Base-by-base conservation (phyloP, 2,797 vertebrate genomes). In the Decapterus maruadsi region DNA sequence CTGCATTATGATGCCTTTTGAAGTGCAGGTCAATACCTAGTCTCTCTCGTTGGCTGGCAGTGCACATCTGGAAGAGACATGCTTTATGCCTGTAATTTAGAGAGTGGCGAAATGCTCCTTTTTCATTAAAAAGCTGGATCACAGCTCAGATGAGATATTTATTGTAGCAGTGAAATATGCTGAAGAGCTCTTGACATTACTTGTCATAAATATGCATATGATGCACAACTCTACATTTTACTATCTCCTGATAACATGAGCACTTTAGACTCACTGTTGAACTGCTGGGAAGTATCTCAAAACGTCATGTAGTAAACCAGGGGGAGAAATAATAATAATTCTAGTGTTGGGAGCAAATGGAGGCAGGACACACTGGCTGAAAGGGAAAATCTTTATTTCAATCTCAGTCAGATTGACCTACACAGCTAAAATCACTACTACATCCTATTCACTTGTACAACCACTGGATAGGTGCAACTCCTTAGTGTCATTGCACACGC, bases 1-100 rank as follows among this genome's bases (percentile, higher is more conserved):
- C 72, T 75, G 50, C 83, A 57, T 78, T 87, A 75, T 81, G 70
- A 86, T 85, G 79, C 51, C 69, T 76, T 89, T 87, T 89, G 77
- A 89, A 90, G 87, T 84, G 40, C 46, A 51, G 67, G 78, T 88
- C 83, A 88, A 77, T 90, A 76, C 87, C 85, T 75, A 57, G 53
- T 61, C n/a, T 89, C 74, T 75, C 43, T 60, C 65, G 31, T 55
- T 40, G 42, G n/a, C 50, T 58, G 64, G 57, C 16, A 50, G 50
- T 57, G 54, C 59, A 81, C 54, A 65, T 84, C 53, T 81, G 67
- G 36, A 75, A 70, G 57, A 61, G 19, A 76, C n/a, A 14, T 34
- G 26, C 34, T 34, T 20, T 54, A 20, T 56, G 11, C 17, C 50
- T 64, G 11, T 48, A 43, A 67, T 77, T 68, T 16, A 50, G 48